Conservation (phyloP, 2,113 vertebrate genomes). For the Bungarus multicinctus region DNA sequence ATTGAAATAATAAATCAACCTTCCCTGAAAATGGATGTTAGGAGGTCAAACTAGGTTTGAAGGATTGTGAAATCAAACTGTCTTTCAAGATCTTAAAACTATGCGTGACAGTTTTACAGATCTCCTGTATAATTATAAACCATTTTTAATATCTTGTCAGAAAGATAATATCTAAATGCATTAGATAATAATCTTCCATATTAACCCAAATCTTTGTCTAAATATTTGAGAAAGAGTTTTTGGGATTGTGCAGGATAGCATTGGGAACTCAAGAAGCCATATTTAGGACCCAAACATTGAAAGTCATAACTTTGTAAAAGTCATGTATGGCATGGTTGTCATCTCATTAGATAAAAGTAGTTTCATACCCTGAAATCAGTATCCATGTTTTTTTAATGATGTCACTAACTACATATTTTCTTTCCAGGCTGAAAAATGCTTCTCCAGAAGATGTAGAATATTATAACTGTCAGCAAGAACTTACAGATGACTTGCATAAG, state of each 20-base stretch:
- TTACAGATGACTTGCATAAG: slow-evolving; percentile 94
- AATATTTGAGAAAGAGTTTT: background rate
- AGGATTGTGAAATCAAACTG: background rate
- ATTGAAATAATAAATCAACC: background rate
- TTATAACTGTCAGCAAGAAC: slow-evolving; percentile 95
- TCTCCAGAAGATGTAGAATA: slow-evolving; percentile 99
- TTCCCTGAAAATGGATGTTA: background rate
- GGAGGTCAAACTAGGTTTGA: background rate
- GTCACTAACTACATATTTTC: slow-evolving; percentile 14
- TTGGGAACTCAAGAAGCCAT: no score
- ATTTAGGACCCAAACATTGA: background rate
- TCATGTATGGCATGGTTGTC: background rate
- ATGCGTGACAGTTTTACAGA: background rate
- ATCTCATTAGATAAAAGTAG: background rate
- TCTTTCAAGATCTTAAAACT: background rate
- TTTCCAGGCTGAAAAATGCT: slow-evolving; percentile 87
- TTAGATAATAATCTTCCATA: background rate
- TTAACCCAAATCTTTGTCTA: background rate
- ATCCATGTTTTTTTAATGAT: background rate
- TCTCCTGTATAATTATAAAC: background rate
- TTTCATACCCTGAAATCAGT: background rate
- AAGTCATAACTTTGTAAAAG: background rate
- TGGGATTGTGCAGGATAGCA: background rate
- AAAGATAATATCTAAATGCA: background rate
- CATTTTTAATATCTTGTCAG: background rate